Base-by-base conservation (phyloP, 2,797 vertebrate genomes). In the Hydrolagus colliei region DNA sequence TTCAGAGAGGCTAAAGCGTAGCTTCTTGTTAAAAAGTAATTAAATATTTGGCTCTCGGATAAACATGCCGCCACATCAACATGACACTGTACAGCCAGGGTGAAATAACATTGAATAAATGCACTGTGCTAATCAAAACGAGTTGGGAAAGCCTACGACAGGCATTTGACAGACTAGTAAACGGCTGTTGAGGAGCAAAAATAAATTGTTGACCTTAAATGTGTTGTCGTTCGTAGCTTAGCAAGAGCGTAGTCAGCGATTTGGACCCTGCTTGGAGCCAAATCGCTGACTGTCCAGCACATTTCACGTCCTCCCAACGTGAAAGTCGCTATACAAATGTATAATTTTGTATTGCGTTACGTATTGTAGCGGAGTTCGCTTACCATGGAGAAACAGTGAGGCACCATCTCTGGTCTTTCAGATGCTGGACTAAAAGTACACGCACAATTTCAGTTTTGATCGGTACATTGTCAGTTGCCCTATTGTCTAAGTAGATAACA, bases 21-120 rank as follows among this genome's bases (percentile, higher is more conserved):
- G n/a, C 22, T 62, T n/a, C 9, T 63, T 62, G 14, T n/a, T 22
- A 35, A 67, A 32, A 82, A 68, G 13, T 67, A 67, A 82, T 68
- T 67, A 67, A 52, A 65, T 82, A 82, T 82, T 68, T 67, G 78
- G 63, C 78, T 82, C 35, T 82, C 22, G 20, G 22, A 63, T 8
- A 67, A 82, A 67, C 2, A 14, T 82, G 63, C n/a, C 62, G 10
- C 67, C 78, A 67, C 5, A 20, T 14, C 22, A 80, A 62, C 22
- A 13, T 13, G 12, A 9, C 5, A 14, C 32, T 3, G 32, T 75
- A 32, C 73, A 75, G 27, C 16, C 62, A 35, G 67, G 22, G 13
- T 80, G 63, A 82, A 82, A 35, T 65, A 35, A 9, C 27, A 16
- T 82, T 16, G 35, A 82, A 65, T 67, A 68, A 82, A 82, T 35